phyloP scores from a whole-genome alignment of 2,888 invertebrate species.

The Anarsia innoxiella region DNA sequence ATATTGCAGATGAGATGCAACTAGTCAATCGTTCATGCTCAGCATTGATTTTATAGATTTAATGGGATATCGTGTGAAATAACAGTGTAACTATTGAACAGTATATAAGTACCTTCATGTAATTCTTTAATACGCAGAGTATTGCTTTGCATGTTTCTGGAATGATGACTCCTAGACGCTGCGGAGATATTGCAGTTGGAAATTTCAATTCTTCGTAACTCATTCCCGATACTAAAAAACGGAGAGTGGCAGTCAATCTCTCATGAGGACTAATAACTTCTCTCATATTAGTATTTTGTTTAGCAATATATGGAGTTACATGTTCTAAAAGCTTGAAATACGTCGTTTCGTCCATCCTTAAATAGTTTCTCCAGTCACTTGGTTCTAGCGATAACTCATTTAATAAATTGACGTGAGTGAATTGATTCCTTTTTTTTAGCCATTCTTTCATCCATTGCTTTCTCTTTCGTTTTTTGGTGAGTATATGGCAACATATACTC shows the following conservation, averaged over 20 bases:
- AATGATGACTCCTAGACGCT: conserved; percentile 3
- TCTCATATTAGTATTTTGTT: conserved; percentile 9
- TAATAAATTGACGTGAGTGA: conserved; percentile 6
- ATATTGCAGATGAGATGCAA: neutral
- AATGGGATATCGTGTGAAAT: neutral
- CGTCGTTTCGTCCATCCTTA: conserved; percentile 8
- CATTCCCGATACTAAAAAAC: conserved; percentile 10
- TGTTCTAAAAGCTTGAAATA: conserved; percentile 7
- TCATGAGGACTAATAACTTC: conserved; percentile 10
- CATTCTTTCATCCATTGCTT: conserved; percentile 8
- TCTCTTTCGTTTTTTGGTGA: conserved; percentile 2
- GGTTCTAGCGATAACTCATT: conserved; percentile 5
- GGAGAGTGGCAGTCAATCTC: conserved; percentile 10
- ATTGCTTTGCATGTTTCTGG: conserved; percentile 5
- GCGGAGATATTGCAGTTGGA: neutral
- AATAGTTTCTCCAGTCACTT: conserved; percentile 8
- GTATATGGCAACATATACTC: conserved; percentile 5
- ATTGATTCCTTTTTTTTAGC: conserved; percentile 2
- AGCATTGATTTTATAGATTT: neutral
- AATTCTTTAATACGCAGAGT: neutral
- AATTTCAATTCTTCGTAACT: conserved; percentile 4
- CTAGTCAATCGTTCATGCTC: neutral
- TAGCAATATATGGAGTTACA: conserved; percentile 1
- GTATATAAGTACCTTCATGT: neutral
- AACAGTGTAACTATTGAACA: neutral